phyloP scores from a whole-genome alignment of 1,140 invertebrate genomes.

The Monomorium pharaonis region DNA sequence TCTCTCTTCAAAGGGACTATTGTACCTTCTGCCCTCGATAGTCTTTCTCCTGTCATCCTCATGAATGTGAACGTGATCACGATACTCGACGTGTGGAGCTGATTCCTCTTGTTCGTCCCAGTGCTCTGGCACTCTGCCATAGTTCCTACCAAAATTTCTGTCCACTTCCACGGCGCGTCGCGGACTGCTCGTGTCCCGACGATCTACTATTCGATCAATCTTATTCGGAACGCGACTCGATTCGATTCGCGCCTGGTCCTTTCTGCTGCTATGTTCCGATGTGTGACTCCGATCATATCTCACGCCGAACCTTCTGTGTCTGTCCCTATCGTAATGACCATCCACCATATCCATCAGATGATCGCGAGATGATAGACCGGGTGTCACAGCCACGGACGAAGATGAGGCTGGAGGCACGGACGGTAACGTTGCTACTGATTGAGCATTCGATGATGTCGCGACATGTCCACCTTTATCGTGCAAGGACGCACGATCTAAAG shows the following conservation, averaged over 20 bases:
- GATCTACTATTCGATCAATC: constrained; percentile 75
- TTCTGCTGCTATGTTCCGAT: constrained; percentile 74
- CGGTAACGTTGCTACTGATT: constrained; percentile 36
- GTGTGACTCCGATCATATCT: constrained; percentile 76
- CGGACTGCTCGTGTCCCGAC: constrained; percentile 75
- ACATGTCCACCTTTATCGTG: constrained; percentile 73
- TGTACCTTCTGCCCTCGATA: constrained; percentile 78
- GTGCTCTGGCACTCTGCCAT: constrained; percentile 78
- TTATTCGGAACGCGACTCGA: constrained; percentile 66
- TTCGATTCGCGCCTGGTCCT: constrained; percentile 74
- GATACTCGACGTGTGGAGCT: constrained; percentile 74
- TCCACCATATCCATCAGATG: constrained; percentile 70
- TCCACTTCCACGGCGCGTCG: constrained; percentile 77
- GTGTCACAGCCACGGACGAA: constrained; percentile 46
- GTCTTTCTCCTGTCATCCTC: constrained; percentile 81
- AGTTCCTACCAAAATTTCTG: constrained; percentile 80
- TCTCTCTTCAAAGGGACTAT: constrained; percentile 81
- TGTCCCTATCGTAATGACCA: constrained; percentile 77
- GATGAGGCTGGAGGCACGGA: constrained; percentile 50
- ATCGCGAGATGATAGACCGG: constrained; percentile 66
- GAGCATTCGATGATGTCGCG: constrained; percentile 22
- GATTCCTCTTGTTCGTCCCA: constrained; percentile 82
- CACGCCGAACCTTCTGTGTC: constrained; percentile 78
- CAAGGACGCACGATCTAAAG: constrained; percentile 73
- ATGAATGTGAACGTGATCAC: constrained; percentile 77